Base-by-base conservation (phyloP, 2,888 invertebrate species). In the Rotaria socialis region DNA sequence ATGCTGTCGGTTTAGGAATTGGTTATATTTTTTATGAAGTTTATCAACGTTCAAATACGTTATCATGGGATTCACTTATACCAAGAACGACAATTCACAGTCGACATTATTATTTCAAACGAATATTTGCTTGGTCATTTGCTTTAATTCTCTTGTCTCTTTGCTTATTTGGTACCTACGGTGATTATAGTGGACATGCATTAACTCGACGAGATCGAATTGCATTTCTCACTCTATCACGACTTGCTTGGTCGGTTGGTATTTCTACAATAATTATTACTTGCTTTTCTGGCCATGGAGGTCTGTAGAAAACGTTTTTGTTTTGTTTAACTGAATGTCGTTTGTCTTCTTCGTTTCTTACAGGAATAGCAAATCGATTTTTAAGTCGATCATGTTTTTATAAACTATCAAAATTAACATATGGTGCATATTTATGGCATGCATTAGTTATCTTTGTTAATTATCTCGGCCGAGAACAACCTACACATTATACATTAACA, bases 1-100 rank as follows among this genome's bases (percentile, higher is more conserved):
- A 92, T 88, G 89, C 90, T 24, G 87, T 90, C 56, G 90, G 90
- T 55, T 87, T 90, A 27, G 47, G 89, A 27, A 87, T 89, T 16
- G 90, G 89, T 11, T 90, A 89, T 86, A 56, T 89, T 19, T 86
- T 90, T 55, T 87, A 87, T 86, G 87, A 88, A 58, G 43, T 52
- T 43, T 47, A 80, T 47, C 47, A 47, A 47, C 80, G 80, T 47
- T 67, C 67, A 67, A 80, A 47, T 47, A 47, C 47, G n/a, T 47
- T 14, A n/a, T 80, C 47, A n/a, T 47, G 43, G 80, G 47, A 80
- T 43, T 6, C 27, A 19, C 35, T 67, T 35, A 14, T 67, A 16
- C 11, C 24, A 47, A 16, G 80, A 80, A 3, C 47, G 22, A 47
- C n/a, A 80, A 7, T 47, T 24, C 22, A 24, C n/a, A 24, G 10